Conservation (phyloP, 2,797 vertebrate species). For the Hoplostethus atlanticus region DNA sequence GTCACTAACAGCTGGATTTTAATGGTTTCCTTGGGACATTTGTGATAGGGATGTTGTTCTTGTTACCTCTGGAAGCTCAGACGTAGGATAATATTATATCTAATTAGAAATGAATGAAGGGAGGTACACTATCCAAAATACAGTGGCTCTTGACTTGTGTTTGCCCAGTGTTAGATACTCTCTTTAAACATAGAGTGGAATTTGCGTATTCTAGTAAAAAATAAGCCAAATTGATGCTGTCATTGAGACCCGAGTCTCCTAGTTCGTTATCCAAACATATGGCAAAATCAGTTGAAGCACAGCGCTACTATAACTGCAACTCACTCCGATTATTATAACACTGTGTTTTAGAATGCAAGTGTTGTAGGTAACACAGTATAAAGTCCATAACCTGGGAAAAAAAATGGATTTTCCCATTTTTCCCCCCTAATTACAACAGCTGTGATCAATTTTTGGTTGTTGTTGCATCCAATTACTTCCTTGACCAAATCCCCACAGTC, state of each 20-base stretch:
- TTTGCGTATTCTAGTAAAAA: not conserved
- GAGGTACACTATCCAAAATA: conserved; percentile 23
- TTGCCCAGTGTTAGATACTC: conserved; percentile 19
- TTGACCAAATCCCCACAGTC: conserved; percentile 76
- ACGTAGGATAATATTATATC: conserved; percentile 20
- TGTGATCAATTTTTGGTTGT: conserved; percentile 69
- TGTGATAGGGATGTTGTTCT: conserved; percentile 36
- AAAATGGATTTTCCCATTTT: conserved; percentile 74
- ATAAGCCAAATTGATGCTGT: conserved; percentile 6
- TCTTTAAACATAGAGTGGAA: conserved; percentile 13
- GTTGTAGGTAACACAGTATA: conserved; percentile 19
- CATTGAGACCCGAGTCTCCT: conserved; percentile 17
- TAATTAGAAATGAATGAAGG: conserved; percentile 28
- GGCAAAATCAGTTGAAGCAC: conserved; percentile 19
- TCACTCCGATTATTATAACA: conserved; percentile 23
- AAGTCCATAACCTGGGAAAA: conserved; percentile 29
- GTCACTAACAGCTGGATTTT: conserved; percentile 61
- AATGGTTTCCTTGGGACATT: conserved; percentile 38
- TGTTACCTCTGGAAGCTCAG: not conserved
- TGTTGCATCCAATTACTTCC: conserved; percentile 80
- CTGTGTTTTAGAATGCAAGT: conserved; percentile 28
- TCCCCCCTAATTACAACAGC: conserved; percentile 78
- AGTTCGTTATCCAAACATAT: conserved; percentile 42
- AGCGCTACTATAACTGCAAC: conserved; percentile 1
- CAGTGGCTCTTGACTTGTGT: conserved; percentile 37